Conservation (phyloP, 2,888 invertebrate species). For the Acanthosepion pharaonis region DNA sequence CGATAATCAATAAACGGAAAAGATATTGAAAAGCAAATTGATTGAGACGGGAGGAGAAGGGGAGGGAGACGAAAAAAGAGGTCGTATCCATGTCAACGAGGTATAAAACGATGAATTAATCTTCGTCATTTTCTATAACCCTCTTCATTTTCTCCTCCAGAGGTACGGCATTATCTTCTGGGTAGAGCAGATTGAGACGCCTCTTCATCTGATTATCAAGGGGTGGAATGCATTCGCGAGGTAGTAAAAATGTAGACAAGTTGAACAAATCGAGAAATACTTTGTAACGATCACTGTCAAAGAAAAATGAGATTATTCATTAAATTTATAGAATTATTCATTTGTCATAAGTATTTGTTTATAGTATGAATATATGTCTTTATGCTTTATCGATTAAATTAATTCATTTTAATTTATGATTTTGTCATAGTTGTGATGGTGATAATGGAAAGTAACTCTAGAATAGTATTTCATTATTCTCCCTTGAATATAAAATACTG, state of each 20-base stretch:
- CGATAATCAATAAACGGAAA: constrained; percentile 46
- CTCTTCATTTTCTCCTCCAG: constrained; percentile 49
- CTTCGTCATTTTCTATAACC: constrained; percentile 47
- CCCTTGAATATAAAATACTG: neutral
- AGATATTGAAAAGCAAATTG: constrained; percentile 38
- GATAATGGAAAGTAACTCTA: neutral
- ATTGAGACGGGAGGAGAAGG: constrained; percentile 47
- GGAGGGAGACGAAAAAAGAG: constrained; percentile 50
- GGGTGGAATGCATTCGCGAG: constrained; percentile 91
- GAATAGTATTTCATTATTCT: neutral
- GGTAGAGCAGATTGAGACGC: constrained; percentile 77
- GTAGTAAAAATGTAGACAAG: constrained; percentile 95
- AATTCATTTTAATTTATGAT: too few relatives aligned
- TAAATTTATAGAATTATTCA: neutral
- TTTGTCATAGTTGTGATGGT: neutral
- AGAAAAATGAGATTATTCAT: constrained; percentile 60
- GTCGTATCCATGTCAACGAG: constrained; percentile 38
- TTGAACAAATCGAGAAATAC: constrained; percentile 98
- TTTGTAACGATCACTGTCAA: constrained; percentile 94
- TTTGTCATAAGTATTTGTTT: neutral
- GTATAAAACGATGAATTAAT: constrained; percentile 42
- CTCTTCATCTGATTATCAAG: constrained; percentile 88
- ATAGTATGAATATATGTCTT: too few relatives aligned
- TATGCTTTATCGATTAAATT: too few relatives aligned
- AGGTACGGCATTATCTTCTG: constrained; percentile 48